Evolutionary conservation across 2,797 vertebrate species (phyloP).

Genomic region (Falco novaeseelandiae): DNA sequence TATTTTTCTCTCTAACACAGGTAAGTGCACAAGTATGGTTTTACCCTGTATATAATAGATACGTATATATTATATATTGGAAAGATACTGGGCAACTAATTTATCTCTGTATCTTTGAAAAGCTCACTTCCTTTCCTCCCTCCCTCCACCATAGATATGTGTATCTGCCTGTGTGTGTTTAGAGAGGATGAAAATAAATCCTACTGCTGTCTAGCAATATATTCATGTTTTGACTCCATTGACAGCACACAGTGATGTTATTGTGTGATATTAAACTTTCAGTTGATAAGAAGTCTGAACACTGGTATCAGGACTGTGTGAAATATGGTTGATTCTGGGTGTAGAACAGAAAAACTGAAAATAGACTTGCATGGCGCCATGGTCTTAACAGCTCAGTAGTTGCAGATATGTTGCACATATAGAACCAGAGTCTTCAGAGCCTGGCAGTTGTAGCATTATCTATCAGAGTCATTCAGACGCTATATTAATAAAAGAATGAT

Average conservation of each 20-base stretch:
- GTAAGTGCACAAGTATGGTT: neutral
- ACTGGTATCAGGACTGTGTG: neutral
- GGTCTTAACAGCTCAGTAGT: neutral
- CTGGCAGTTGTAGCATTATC: neutral
- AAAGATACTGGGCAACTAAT: neutral
- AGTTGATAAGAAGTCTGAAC: conserved; percentile 21
- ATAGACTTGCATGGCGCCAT: neutral
- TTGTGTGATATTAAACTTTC: neutral
- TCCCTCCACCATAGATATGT: neutral
- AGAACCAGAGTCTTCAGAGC: neutral
- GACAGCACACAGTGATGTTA: conserved; percentile 29
- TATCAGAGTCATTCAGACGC: neutral
- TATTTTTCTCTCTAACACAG: neutral
- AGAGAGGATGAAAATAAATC: conserved; percentile 21
- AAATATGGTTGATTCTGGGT: neutral
- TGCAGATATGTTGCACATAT: neutral
- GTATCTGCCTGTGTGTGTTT: neutral
- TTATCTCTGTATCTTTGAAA: neutral
- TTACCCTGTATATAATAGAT: neutral
- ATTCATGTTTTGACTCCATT: conserved; percentile 6
- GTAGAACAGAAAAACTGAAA: conserved; percentile 17
- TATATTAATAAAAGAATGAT: neutral
- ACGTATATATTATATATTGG: neutral
- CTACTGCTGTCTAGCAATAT: neutral
- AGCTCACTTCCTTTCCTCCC: neutral